phyloP scores from a whole-genome alignment of 2,888 invertebrate genomes.

The Rhabditoides inermis region DNA sequence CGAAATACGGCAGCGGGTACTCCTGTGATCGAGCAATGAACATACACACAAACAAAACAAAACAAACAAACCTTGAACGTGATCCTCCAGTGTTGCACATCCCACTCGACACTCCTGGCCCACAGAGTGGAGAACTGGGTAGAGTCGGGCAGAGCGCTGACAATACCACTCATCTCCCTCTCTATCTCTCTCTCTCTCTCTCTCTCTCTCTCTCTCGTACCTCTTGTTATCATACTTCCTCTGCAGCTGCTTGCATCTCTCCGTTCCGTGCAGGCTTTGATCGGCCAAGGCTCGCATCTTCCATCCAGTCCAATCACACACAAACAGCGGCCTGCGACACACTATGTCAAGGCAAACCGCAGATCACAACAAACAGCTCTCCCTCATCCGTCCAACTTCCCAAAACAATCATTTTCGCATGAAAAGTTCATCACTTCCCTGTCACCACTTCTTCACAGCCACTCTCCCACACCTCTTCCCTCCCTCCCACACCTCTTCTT shows the following conservation, averaged over 20 bases:
- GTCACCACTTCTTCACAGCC: too few relatives aligned
- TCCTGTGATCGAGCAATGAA: too few relatives aligned
- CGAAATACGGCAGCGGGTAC: conserved; percentile 86
- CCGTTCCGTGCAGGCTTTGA: conserved; percentile 72
- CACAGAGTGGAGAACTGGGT: conserved; percentile 65
- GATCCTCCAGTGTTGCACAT: conserved; percentile 77
- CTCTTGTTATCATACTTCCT: conserved; percentile 67
- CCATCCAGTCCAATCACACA: conserved; percentile 65
- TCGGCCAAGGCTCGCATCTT: conserved; percentile 76
- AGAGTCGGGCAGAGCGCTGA: conserved; percentile 11
- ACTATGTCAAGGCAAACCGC: too few relatives aligned
- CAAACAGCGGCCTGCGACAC: conserved; percentile 67
- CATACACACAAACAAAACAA: too few relatives aligned
- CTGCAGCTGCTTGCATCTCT: conserved; percentile 68
- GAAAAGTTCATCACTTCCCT: too few relatives aligned
- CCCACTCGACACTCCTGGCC: conserved; percentile 77
- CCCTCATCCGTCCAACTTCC: too few relatives aligned
- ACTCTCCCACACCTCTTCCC: too few relatives aligned
- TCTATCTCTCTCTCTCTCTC: conserved; percentile 72
- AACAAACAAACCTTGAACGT: conserved; percentile 64
- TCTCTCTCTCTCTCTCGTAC: conserved; percentile 65
- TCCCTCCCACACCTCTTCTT: too few relatives aligned
- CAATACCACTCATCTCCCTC: conserved; percentile 7
- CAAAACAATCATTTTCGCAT: too few relatives aligned
- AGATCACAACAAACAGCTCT: too few relatives aligned